phyloP scores from a whole-genome alignment of 2,888 invertebrate species.

The Drymonia ruficornis region DNA sequence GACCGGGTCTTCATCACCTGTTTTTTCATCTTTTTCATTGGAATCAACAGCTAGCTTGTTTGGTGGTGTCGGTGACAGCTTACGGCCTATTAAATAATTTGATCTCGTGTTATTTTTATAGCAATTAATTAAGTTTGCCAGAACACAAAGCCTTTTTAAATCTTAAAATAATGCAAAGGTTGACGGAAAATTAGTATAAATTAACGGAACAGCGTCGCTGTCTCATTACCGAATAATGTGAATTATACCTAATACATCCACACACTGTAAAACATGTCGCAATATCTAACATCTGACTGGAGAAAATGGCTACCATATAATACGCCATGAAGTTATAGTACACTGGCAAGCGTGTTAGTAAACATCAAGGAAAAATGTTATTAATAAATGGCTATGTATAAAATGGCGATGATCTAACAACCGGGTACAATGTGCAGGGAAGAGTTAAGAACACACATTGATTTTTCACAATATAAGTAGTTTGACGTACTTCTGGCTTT shows the following conservation, averaged over 20 bases:
- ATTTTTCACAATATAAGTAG: conserved; percentile 66
- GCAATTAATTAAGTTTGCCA: conserved; percentile 4
- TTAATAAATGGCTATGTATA: conserved; percentile 28
- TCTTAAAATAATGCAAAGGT: conserved; percentile 27
- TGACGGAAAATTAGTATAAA: conserved; percentile 39
- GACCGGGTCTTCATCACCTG: conserved; percentile 92
- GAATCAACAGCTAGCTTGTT: conserved; percentile 87
- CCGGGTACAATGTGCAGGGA: conserved; percentile 35
- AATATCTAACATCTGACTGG: conserved; percentile 56
- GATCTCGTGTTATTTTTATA: conserved; percentile 13
- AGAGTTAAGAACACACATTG: conserved; percentile 58
- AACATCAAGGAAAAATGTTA: conserved; percentile 45
- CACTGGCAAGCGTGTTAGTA: conserved; percentile 70
- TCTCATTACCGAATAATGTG: neutral
- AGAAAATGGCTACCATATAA: conserved; percentile 81
- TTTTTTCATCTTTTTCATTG: conserved; percentile 89
- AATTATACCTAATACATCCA: conserved; percentile 19
- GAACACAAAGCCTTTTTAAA: conserved; percentile 23
- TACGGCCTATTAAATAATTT: conserved; percentile 82
- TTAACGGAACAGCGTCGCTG: conserved; percentile 18
- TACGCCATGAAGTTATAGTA: conserved; percentile 58
- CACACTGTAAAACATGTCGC: conserved; percentile 42
- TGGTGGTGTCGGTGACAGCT: conserved; percentile 87
- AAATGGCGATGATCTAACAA: conserved; percentile 47
- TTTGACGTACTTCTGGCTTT: conserved; percentile 91